Percentiles rank a stretch among this genome's conserved stretches.
Conservation (phyloP, 2,888 invertebrate species). For the Hirtodrosophila cameraria region DNA sequence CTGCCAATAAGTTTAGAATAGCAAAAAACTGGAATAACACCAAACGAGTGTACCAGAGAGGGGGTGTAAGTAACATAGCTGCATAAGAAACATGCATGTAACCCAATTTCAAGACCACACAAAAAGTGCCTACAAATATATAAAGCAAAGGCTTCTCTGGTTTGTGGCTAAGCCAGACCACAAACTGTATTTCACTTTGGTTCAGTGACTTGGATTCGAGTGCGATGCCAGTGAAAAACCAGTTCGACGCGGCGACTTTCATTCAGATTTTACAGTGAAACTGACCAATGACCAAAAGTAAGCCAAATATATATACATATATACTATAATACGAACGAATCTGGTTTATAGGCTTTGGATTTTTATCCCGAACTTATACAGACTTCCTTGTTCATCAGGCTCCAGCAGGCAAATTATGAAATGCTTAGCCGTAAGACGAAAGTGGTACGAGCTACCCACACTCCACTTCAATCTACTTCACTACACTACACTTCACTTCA, state of each 20-base stretch:
- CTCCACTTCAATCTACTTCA: constrained; percentile 10
- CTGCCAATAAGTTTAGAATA: constrained; percentile 26
- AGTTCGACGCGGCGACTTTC: constrained; percentile 66
- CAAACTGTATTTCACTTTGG: constrained; percentile 67
- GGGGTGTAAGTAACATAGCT: constrained; percentile 10
- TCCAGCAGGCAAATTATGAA: constrained; percentile 60
- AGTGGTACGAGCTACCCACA: constrained; percentile 43
- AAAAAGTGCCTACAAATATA: constrained; percentile 37
- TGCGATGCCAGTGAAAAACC: constrained; percentile 48
- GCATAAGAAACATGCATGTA: constrained; percentile 30
- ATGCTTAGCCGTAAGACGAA: constrained; percentile 48
- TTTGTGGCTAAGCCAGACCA: constrained; percentile 48
- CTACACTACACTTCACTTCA: background rate
- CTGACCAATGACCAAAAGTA: constrained; percentile 62
- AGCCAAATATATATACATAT: no score
- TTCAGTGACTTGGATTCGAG: constrained; percentile 67
- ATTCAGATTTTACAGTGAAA: constrained; percentile 65
- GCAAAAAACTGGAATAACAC: constrained; percentile 27
- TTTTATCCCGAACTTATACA: constrained; percentile 39
- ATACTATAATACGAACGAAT: constrained; percentile 42
- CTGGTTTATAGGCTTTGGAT: constrained; percentile 62
- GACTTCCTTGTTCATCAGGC: constrained; percentile 60
- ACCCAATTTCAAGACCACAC: constrained; percentile 60
- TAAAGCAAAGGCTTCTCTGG: constrained; percentile 41
- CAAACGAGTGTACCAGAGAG: constrained; percentile 3